These are phyloP conservation scores for Enoplosus armatus DNA, from an alignment of 2,797 vertebrate genomes.

Conservation along the genomic window DNA sequence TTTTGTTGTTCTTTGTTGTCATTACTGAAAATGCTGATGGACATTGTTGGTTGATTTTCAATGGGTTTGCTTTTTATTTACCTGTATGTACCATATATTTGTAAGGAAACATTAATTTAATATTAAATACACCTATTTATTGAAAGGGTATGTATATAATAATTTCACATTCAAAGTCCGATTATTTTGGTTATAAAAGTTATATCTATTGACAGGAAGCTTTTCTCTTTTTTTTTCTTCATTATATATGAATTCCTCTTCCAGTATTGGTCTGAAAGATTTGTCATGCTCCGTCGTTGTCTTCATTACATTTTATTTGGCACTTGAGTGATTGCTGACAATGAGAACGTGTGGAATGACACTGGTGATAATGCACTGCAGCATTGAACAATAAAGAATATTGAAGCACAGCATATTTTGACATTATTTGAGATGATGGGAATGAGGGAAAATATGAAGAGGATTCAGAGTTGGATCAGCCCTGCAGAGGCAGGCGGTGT, in stretches of 20 bases:
- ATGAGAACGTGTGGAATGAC: slow-evolving; percentile 73
- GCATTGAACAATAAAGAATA: slow-evolving; percentile 85
- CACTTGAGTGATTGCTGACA: slow-evolving; percentile 84
- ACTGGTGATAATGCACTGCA: slow-evolving; percentile 78
- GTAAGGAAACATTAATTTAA: slow-evolving; percentile 79
- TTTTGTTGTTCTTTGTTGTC: slow-evolving; percentile 64
- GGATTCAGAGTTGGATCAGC: background rate
- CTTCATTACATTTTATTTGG: slow-evolving; percentile 82
- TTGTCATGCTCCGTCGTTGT: slow-evolving; percentile 61
- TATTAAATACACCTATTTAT: slow-evolving; percentile 83
- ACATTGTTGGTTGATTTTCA: slow-evolving; percentile 59
- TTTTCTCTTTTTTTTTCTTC: slow-evolving; percentile 22
- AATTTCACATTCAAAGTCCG: slow-evolving; percentile 63
- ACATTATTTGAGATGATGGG: slow-evolving; percentile 53
- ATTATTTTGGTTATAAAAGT: slow-evolving; percentile 69
- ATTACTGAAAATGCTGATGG: slow-evolving; percentile 65
- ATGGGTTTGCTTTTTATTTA: slow-evolving; percentile 68
- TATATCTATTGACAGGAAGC: slow-evolving; percentile 45
- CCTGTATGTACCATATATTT: slow-evolving; percentile 69
- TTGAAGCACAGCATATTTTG: slow-evolving; percentile 78
- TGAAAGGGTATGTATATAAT: slow-evolving; percentile 81
- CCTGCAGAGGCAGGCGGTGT: background rate
- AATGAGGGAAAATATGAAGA: background rate
- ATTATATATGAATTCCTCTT: slow-evolving; percentile 48
- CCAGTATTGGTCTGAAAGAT: slow-evolving; percentile 46